Percentiles rank a stretch among this genome's conserved stretches.
These are phyloP conservation scores for Isoperla grammatica DNA, from an alignment of 2,888 invertebrate genomes.

Conservation along the genomic window DNA sequence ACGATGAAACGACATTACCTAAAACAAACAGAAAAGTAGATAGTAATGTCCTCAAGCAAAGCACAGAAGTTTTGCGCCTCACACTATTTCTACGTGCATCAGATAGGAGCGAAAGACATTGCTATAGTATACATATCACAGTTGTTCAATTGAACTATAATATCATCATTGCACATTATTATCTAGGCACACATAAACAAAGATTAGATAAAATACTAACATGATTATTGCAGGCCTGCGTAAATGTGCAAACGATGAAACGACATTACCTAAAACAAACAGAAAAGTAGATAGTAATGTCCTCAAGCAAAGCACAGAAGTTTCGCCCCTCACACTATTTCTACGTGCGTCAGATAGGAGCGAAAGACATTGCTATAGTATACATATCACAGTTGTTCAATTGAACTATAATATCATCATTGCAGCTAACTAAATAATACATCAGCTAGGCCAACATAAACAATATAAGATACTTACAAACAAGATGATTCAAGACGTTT, in stretches of 20 bases:
- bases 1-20: no score
- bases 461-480: neutral
- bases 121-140: slow-evolving; percentile 37
- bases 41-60: no score
- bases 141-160: slow-evolving; percentile 12
- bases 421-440: slow-evolving; percentile 7
- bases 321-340: no score
- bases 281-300: neutral
- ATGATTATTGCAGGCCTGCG: no score
- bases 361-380: slow-evolving; percentile 40
- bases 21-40: no score
- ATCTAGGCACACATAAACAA: neutral
- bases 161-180: slow-evolving; percentile 10
- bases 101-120: slow-evolving; percentile 33
- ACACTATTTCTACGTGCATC: neutral
- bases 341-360: slow-evolving; percentile 37
- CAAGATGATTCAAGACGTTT: no score
- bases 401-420: slow-evolving; percentile 43
- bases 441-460: slow-evolving; percentile 9
- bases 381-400: slow-evolving; percentile 39
- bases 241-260: no score
- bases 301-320: no score
- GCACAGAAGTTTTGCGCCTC: no score
- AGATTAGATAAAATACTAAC: no score
- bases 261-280: neutral